Conservation (phyloP, 2,888 invertebrate genomes). For the Apamea crenata region DNA sequence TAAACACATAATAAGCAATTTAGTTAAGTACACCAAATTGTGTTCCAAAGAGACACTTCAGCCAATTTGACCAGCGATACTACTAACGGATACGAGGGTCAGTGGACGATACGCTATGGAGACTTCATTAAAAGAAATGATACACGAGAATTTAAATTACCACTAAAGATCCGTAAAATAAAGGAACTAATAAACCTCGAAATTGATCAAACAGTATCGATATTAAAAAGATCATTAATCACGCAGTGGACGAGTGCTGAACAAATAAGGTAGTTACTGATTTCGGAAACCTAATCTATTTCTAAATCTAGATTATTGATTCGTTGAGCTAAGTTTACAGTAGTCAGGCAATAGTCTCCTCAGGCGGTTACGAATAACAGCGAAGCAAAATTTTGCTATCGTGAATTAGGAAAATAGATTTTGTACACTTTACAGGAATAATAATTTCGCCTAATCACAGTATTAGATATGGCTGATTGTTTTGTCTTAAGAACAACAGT, state of each 20-base stretch:
- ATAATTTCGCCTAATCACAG: slow-evolving; percentile 15
- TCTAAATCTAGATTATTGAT: slow-evolving; percentile 47
- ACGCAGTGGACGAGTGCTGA: slow-evolving; percentile 17
- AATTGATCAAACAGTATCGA: slow-evolving; percentile 8
- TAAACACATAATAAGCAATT: neutral
- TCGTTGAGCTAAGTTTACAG: slow-evolving; percentile 22
- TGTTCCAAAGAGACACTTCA: neutral
- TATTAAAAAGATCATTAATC: slow-evolving; percentile 28
- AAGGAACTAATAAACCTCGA: slow-evolving; percentile 5
- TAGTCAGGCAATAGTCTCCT: slow-evolving; percentile 1
- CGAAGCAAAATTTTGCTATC: neutral
- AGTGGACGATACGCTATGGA: slow-evolving; percentile 14
- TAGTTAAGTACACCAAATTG: neutral
- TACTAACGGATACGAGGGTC: slow-evolving; percentile 11
- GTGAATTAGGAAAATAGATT: slow-evolving; percentile 20
- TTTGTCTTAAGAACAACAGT: slow-evolving; percentile 1
- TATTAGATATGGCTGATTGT: slow-evolving; percentile 21
- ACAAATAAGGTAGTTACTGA: slow-evolving; percentile 25
- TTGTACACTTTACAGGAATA: slow-evolving; percentile 14
- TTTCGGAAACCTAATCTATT: slow-evolving; percentile 46
- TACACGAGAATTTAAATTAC: neutral
- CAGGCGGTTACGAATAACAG: neutral
- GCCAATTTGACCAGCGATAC: neutral
- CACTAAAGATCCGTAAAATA: slow-evolving; percentile 8
- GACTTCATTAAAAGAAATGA: neutral